Percentiles rank a stretch among this genome's conserved stretches.
phyloP scores from a whole-genome alignment of 1,140 invertebrate species.

The Drosophila sucinea region DNA sequence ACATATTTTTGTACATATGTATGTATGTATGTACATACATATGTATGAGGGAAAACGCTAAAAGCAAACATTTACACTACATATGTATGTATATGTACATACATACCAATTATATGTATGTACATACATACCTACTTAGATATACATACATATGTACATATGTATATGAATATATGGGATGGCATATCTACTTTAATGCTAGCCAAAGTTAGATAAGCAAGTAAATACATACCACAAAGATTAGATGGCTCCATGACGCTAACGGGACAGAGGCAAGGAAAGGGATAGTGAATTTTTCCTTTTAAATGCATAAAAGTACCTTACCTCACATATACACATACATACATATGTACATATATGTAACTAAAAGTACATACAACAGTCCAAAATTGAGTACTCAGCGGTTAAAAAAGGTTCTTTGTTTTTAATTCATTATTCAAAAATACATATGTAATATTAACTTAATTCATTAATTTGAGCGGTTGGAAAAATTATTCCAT shows the following conservation, averaged over 20 bases:
- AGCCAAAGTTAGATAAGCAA: slow-evolving; percentile 48
- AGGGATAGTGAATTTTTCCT: background rate
- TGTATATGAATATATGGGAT: slow-evolving; percentile 9
- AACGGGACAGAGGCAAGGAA: background rate
- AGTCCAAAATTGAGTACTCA: no score
- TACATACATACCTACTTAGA: background rate
- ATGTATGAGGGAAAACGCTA: background rate
- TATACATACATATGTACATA: background rate
- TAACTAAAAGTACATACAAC: no score
- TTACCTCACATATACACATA: background rate
- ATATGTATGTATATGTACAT: slow-evolving; percentile 13
- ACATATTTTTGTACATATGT: slow-evolving; percentile 25
- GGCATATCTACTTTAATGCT: slow-evolving; percentile 6
- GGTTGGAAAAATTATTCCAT: no score
- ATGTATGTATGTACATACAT: background rate
- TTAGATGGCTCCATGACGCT: background rate
- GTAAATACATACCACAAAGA: slow-evolving; percentile 1
- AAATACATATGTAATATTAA: no score
- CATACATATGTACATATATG: background rate
- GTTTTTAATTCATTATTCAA: no score
- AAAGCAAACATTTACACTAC: slow-evolving; percentile 44
- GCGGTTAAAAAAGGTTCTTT: no score
- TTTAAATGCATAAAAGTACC: no score
- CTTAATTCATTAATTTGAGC: no score
- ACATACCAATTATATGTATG: slow-evolving; percentile 7